Evolutionary conservation across 2,888 invertebrate genomes (phyloP).

Genomic region (Ochropleura leucogaster): DNA sequence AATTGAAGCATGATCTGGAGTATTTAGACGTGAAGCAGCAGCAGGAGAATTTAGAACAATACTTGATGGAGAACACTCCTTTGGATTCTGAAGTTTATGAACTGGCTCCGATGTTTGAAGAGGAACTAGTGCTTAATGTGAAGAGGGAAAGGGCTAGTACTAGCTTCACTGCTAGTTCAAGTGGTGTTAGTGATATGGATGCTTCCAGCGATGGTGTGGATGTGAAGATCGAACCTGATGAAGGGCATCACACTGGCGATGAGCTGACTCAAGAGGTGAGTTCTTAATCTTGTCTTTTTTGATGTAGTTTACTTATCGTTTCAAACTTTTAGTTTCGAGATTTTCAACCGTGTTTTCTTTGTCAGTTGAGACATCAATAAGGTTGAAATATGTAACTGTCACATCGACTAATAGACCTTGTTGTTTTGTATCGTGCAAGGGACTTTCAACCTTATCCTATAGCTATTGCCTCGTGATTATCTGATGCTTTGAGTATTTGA

Average conservation of each 20-base stretch:
- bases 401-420: not conserved
- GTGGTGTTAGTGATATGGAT: slow-evolving; percentile 89
- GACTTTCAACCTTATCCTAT: not conserved
- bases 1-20: slow-evolving; percentile 83
- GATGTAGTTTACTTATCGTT: not conserved
- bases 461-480: not conserved
- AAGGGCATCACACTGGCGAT: slow-evolving; percentile 87
- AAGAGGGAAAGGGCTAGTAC: slow-evolving; percentile 89
- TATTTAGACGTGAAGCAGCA: slow-evolving; percentile 84
- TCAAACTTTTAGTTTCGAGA: not conserved
- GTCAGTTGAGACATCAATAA: not conserved
- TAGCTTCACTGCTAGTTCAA: slow-evolving; percentile 88
- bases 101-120: slow-evolving; percentile 85
- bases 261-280: slow-evolving; percentile 89
- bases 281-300: slow-evolving; percentile 17
- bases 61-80: slow-evolving; percentile 85
- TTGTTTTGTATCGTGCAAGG: not conserved
- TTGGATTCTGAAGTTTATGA: slow-evolving; percentile 83
- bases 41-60: slow-evolving; percentile 84
- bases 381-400: not conserved
- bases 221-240: slow-evolving; percentile 85
- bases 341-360: not conserved
- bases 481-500: not conserved
- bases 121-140: slow-evolving; percentile 81
- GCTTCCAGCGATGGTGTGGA: slow-evolving; percentile 79